These are phyloP conservation scores for Machaerirhynchus nigripectus DNA, from an alignment of 2,113 vertebrate species.

Conservation along the genomic window DNA sequence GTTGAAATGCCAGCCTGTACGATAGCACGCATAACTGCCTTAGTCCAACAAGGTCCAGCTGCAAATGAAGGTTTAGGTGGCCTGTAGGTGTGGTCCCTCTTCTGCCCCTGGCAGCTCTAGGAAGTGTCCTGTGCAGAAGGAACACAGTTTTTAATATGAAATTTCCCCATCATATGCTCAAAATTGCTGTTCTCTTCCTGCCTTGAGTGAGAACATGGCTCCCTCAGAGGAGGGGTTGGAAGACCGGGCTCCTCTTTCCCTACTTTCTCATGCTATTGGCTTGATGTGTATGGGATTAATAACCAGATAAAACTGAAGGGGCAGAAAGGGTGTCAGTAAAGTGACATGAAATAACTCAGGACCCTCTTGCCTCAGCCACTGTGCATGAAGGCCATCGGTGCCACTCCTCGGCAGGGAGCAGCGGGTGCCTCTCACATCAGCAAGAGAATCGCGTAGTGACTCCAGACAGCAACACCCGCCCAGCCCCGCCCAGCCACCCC, in stretches of 20 bases:
- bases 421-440: not conserved
- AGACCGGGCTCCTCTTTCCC: not conserved
- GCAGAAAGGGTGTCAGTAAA: not conserved
- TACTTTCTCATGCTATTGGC: not conserved
- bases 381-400: rapidly evolving
- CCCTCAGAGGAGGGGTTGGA: not conserved
- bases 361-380: rapidly evolving
- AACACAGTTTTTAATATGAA: not conserved
- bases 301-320: not conserved
- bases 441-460: not conserved
- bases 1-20: not conserved
- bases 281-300: not conserved
- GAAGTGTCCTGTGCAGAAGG: not conserved
- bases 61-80: not conserved
- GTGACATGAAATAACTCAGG: not conserved
- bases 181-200: not conserved
- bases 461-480: not conserved
- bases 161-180: not conserved
- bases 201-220: not conserved
- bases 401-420: not conserved
- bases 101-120: not conserved
- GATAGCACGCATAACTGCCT: not conserved
- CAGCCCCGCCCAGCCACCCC: not conserved
- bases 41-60: not conserved
- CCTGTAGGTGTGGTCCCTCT: too few relatives aligned